A percentile compares a stretch with the other conserved stretches of the same genome.
These are phyloP conservation scores for Helobdella robusta DNA, from an alignment of 2,888 invertebrate genomes.

Conservation along the genomic window DNA sequence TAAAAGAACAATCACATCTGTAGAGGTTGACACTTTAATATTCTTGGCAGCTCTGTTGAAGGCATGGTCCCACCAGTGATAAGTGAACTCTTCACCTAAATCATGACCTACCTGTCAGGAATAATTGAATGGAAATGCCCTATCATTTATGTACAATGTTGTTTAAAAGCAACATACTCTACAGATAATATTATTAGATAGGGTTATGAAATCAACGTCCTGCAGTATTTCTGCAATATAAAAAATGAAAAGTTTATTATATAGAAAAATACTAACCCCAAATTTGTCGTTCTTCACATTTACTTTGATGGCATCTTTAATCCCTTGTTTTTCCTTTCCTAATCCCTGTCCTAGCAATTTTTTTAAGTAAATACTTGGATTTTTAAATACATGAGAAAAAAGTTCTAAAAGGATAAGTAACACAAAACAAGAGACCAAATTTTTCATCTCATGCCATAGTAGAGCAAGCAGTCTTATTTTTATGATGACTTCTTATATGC, in stretches of 20 bases:
- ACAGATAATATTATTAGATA: background rate
- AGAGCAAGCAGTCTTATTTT: too few species aligned
- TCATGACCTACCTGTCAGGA: slow-evolving; percentile 61
- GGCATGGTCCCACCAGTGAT: slow-evolving; percentile 74
- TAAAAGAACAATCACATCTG: background rate
- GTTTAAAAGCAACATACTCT: background rate
- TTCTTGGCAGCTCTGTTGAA: slow-evolving; percentile 67
- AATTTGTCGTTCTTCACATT: background rate
- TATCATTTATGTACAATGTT: background rate
- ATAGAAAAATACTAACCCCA: slow-evolving; percentile 3
- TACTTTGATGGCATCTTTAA: slow-evolving; percentile 5
- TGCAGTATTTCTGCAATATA: background rate
- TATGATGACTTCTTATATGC: too few species aligned
- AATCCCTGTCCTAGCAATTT: slow-evolving; percentile 6
- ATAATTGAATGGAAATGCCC: background rate
- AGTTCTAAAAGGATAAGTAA: too few species aligned
- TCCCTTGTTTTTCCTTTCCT: slow-evolving; percentile 11
- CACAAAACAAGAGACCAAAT: too few species aligned
- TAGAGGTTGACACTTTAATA: slow-evolving; percentile 49
- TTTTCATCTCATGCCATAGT: too few species aligned
- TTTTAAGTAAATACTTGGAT: too few species aligned
- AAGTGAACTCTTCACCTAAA: slow-evolving; percentile 63
- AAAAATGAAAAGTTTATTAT: background rate
- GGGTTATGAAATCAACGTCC: background rate
- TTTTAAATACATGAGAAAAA: too few species aligned